These are phyloP conservation scores for Cyprinella venusta DNA, from an alignment of 2,797 vertebrate genomes.

Conservation along the genomic window DNA sequence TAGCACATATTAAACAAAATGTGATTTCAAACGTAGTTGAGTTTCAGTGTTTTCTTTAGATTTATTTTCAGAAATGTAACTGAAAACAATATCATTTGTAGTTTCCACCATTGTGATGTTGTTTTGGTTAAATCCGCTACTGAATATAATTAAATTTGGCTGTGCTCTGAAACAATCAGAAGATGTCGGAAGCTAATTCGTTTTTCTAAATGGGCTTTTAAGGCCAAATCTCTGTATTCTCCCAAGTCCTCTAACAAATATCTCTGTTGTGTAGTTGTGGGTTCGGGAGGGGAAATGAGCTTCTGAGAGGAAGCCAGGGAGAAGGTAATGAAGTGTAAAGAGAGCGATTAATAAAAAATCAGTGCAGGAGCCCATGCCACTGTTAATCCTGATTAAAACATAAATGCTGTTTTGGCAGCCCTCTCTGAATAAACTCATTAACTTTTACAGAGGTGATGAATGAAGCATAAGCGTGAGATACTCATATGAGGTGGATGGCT, in stretches of 20 bases:
- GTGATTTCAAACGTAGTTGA: neutral
- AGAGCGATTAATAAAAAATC: slow-evolving; percentile 73
- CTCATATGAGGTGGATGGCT: slow-evolving; percentile 72
- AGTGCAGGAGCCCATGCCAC: slow-evolving; percentile 63
- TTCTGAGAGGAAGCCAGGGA: slow-evolving; percentile 38
- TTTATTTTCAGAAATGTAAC: neutral
- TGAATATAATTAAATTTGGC: slow-evolving; percentile 3
- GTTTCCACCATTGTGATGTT: neutral
- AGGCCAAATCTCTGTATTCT: slow-evolving; percentile 43
- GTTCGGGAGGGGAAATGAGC: slow-evolving; percentile 33
- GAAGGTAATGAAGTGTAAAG: slow-evolving; percentile 62
- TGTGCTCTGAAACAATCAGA: slow-evolving; percentile 12
- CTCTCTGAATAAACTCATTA: slow-evolving; percentile 87
- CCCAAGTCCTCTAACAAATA: slow-evolving; percentile 46
- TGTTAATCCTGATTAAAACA: slow-evolving; percentile 82
- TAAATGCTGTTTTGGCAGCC: slow-evolving; percentile 76
- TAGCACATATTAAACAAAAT: neutral
- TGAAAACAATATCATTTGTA: neutral
- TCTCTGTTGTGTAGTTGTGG: slow-evolving; percentile 43
- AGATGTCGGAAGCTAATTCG: neutral
- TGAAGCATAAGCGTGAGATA: slow-evolving; percentile 81
- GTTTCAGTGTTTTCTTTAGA: neutral
- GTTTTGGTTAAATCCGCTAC: neutral
- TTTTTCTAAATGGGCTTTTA: slow-evolving; percentile 50
- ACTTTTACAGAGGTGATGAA: slow-evolving; percentile 87